Conservation (phyloP, 2,113 vertebrate species). For the Poeciliopsis turrubarensis region DNA sequence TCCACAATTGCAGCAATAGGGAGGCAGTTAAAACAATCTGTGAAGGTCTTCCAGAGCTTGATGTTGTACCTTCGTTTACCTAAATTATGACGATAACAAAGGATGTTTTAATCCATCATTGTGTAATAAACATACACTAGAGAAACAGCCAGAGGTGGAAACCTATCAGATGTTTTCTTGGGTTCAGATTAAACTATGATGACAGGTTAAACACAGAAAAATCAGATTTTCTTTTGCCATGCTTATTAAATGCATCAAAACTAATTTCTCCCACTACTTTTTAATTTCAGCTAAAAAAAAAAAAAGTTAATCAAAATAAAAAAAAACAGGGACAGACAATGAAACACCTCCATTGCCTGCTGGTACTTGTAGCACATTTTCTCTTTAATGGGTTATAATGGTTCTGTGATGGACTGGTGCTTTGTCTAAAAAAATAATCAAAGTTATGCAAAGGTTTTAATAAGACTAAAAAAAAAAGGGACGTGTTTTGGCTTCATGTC, state of each 20-base stretch:
- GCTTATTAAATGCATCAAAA: too few species aligned
- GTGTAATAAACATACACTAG: neutral
- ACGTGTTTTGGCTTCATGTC: too few species aligned
- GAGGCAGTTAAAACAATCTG: slow-evolving; percentile 99
- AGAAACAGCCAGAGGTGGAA: too few species aligned
- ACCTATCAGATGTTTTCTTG: too few species aligned
- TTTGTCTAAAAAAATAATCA: too few species aligned
- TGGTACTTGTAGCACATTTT: neutral
- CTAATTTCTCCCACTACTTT: too few species aligned
- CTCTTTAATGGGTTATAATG: neutral
- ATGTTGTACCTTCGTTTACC: slow-evolving; percentile 99
- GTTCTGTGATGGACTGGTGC: too few species aligned
- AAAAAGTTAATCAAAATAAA: too few species aligned
- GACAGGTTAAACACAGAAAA: neutral
- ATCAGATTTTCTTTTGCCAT: too few species aligned
- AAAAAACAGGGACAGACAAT: neutral
- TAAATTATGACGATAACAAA: slow-evolving; percentile 57
- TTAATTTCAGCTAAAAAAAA: too few species aligned
- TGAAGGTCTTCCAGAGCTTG: slow-evolving; percentile 99
- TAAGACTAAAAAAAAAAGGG: too few species aligned
- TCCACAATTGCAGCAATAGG: slow-evolving; percentile 98
- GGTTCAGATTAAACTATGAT: neutral
- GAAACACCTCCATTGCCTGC: neutral
- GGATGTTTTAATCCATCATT: neutral
- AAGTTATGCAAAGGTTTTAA: too few species aligned